A percentile compares a stretch with the other conserved stretches of the same genome.
Evolutionary conservation across 1,140 invertebrate species (phyloP).

Genomic region (Telenomus remus): DNA sequence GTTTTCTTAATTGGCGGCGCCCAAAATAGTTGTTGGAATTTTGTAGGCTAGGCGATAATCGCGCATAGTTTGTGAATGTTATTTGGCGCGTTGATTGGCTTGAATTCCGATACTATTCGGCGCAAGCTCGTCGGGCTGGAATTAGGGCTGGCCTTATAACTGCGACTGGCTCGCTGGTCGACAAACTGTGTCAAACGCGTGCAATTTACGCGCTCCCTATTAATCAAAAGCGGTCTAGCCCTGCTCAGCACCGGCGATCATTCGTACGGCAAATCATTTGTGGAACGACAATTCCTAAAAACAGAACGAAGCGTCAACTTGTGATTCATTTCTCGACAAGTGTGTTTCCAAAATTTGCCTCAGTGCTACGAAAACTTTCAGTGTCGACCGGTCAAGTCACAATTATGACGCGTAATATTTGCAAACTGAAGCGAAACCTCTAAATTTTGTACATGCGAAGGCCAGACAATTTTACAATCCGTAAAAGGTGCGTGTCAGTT

Average conservation of each 20-base stretch:
- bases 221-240: slow-evolving; percentile 12
- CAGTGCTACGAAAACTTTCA: slow-evolving; percentile 30
- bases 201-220: slow-evolving; percentile 13
- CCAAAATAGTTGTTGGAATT: slow-evolving; percentile 74
- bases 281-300: not conserved
- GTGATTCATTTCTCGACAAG: slow-evolving; percentile 29
- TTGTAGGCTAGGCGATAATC: slow-evolving; percentile 73
- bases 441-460: slow-evolving; percentile 55
- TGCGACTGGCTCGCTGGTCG: not conserved
- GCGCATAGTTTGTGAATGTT: slow-evolving; percentile 71
- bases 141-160: slow-evolving; percentile 18
- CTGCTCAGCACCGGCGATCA: not conserved
- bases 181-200: slow-evolving; percentile 41
- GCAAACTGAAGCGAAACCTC: slow-evolving; percentile 36
- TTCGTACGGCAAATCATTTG: not conserved
- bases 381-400: slow-evolving; percentile 31
- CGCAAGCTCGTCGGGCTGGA: slow-evolving; percentile 13
- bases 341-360: slow-evolving; percentile 27
- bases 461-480: slow-evolving; percentile 39
- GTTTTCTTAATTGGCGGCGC: slow-evolving; percentile 69
- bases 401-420: slow-evolving; percentile 29
- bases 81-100: slow-evolving; percentile 60
- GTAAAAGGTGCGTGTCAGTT: slow-evolving; percentile 47
- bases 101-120: slow-evolving; percentile 55
- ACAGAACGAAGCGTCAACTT: slow-evolving; percentile 19